Evolutionary conservation across 2,113 vertebrate genomes (phyloP), one percentile per base, ranked within the genome.

Genomic region (Lasiurus borealis): DNA sequence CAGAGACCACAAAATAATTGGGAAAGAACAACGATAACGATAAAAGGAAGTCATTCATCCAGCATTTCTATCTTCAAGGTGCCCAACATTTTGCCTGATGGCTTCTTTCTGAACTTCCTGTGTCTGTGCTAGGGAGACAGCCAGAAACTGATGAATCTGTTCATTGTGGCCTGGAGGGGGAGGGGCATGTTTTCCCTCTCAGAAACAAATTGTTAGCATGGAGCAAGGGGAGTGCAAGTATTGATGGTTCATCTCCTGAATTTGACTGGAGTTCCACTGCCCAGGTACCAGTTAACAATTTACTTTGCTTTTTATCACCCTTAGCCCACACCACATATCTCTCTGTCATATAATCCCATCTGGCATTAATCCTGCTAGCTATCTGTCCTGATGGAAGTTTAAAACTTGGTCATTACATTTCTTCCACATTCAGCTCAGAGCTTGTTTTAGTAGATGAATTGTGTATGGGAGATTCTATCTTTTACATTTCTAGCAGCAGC

Each of bases 241-340:
- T 12, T 88, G 90, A 77, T 62, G 48, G 50, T 23, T 36, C 46
- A 46, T 31, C 62, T 85, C 69, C 73, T 68, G 27, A 80, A 44
- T 86, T 15, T 89, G 82, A 85, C 48, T 54, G 59, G 76, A 46
- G 69, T 57, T 52, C 62, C 50, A 23, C 89, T 19, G 50, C 71
- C 75, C 72, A 71, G 84, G 18, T 48, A 50, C 85, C 96, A 85
- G 71, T 76, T 82, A 85, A 76, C 69, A 85, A 77, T 72, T 75
- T 40, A 78, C 40, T 29, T 80, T 76, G 75, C 48, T 36, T 84
- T 89, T 95, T 95, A 80, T 57, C 34, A 96, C 80, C 75, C 40
- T 5, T 68, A 78, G 29, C n/a, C 81, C 81, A 27, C 15, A 46
- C 21, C 8, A 11, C 44, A 0, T 50, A 44, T 78, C 90, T 87